Evolutionary conservation across 1,140 invertebrate species (phyloP), one percentile per base, ranked within the genome.

Genomic region (Kradibia gibbosae): DNA sequence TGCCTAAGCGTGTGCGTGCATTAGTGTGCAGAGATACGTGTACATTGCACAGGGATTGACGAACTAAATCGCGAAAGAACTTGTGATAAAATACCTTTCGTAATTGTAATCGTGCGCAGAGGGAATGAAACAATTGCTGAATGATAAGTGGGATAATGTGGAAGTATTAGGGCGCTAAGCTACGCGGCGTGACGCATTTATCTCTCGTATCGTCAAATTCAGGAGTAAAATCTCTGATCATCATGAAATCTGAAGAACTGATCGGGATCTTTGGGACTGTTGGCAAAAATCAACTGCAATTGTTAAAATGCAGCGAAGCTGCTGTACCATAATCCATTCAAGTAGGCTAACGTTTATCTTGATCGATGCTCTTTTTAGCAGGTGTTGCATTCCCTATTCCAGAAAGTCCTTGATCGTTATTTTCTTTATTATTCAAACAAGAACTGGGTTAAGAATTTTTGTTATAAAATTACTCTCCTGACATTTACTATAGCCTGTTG

Each of bases 191-290:
- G 50, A 57, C 50, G 31, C 34, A 34, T 28, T 50, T 50, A 13
- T 45, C 22, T 53, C 74, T 76, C 74, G 28, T 74, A 74, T 50
- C 50, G 55, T 74, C 57, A 48, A 74, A 74, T 74, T 74, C 50
- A 20, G n/a, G n/a, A n/a, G n/a, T n/a, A n/a, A n/a, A n/a, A n/a
- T n/a, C n/a, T n/a, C n/a, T n/a, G n/a, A n/a, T n/a, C n/a, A n/a
- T n/a, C n/a, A n/a, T n/a, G n/a, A n/a, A n/a, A n/a, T n/a, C n/a
- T n/a, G n/a, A n/a, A n/a, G n/a, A n/a, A n/a, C n/a, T n/a, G n/a
- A n/a, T n/a, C n/a, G n/a, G n/a, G n/a, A n/a, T n/a, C n/a, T n/a
- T n/a, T n/a, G n/a, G n/a, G n/a, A n/a, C n/a, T n/a, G n/a, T n/a
- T n/a, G n/a, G n/a, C n/a, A n/a, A n/a, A n/a, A n/a, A n/a, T n/a